phyloP scores from a whole-genome alignment of 2,888 invertebrate species.

The Ochlodes sylvanus region DNA sequence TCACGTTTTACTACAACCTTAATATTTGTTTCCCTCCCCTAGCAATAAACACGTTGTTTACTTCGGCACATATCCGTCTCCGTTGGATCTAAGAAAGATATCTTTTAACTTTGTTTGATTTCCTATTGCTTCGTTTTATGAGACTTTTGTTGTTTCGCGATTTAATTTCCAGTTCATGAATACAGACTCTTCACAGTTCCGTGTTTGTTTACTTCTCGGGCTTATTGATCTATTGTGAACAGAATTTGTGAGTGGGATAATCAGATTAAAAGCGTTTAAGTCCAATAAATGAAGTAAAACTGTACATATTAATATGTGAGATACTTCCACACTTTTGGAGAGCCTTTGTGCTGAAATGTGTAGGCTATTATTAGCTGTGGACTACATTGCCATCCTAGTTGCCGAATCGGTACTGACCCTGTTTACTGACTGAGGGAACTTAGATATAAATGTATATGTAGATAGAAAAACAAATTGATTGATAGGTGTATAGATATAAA shows the following conservation, averaged over 20 bases:
- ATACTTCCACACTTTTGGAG: too few relatives aligned
- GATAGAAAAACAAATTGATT: too few relatives aligned
- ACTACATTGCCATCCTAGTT: too few relatives aligned
- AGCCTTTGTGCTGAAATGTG: too few relatives aligned
- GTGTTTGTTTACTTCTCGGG: not conserved
- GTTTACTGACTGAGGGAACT: too few relatives aligned
- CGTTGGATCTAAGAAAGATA: conserved; percentile 12
- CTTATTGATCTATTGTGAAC: not conserved
- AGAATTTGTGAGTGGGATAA: not conserved
- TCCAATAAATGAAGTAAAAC: too few relatives aligned
- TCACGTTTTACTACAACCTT: conserved; percentile 7
- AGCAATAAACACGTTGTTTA: conserved; percentile 33
- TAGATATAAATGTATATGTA: too few relatives aligned
- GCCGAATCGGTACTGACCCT: too few relatives aligned
- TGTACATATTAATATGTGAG: too few relatives aligned
- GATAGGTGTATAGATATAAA: too few relatives aligned
- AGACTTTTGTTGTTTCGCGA: conserved; percentile 26
- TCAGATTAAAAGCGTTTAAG: not conserved
- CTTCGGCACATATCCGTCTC: conserved; percentile 22
- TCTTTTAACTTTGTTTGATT: conserved; percentile 23
- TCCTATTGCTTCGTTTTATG: conserved; percentile 32
- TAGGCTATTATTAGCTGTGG: too few relatives aligned
- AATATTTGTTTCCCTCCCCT: conserved; percentile 21
- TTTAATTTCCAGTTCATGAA: conserved; percentile 19
- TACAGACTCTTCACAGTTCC: not conserved